Evolutionary conservation across 2,113 vertebrate species (phyloP).

Genomic region (Bufo gargarizans): DNA sequence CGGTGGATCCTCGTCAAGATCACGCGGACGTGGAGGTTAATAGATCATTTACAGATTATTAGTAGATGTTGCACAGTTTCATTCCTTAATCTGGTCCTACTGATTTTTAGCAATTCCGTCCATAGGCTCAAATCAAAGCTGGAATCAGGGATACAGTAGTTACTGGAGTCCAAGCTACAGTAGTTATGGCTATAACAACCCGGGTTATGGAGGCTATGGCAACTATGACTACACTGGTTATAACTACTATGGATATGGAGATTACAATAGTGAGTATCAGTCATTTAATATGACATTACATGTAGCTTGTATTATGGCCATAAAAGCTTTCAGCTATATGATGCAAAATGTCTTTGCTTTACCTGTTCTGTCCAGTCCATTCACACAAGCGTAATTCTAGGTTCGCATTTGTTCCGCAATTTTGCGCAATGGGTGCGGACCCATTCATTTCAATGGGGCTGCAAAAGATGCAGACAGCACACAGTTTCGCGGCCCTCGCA

Average conservation of each 20-base stretch:
- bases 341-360: background rate
- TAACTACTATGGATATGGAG: slow-evolving; percentile 98
- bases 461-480: no score
- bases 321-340: background rate
- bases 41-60: background rate
- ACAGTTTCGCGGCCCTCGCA: no score
- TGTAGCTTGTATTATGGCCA: background rate
- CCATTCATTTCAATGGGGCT: no score
- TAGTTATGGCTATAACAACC: slow-evolving; percentile 96
- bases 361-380: background rate
- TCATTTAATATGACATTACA: background rate
- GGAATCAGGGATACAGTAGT: slow-evolving; percentile 97
- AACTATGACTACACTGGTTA: slow-evolving; percentile 97
- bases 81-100: background rate
- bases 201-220: slow-evolving; percentile 95
- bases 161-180: slow-evolving; percentile 99
- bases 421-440: no score
- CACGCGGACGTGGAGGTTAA: slow-evolving; percentile 88
- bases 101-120: slow-evolving; percentile 65
- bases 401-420: no score
- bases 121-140: slow-evolving; percentile 91
- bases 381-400: no score
- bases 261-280: slow-evolving; percentile 94
- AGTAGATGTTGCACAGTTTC: background rate
- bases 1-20: slow-evolving; percentile 73